These are phyloP conservation scores for Hymenochirus boettgeri DNA, from an alignment of 2,113 vertebrate species.

Conservation along the genomic window DNA sequence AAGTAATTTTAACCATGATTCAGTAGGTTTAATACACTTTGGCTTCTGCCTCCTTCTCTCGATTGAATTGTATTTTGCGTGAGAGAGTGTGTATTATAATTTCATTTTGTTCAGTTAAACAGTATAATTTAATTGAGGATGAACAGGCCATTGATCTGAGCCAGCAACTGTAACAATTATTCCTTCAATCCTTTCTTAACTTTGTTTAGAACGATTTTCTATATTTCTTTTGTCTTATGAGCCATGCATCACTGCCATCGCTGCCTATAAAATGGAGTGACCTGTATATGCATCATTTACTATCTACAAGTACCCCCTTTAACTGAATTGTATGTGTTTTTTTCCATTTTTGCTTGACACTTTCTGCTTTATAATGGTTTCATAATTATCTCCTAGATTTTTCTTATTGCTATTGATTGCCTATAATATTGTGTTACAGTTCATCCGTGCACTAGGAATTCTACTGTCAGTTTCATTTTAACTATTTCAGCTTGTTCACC, in stretches of 20 bases:
- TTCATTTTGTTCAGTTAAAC: conserved; percentile 42
- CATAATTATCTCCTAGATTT: background rate
- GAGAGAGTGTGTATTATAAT: conserved; percentile 30
- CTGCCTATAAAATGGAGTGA: background rate
- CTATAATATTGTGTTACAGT: too few relatives aligned
- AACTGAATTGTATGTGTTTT: background rate
- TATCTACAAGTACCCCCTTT: background rate
- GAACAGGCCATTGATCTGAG: conserved; percentile 40
- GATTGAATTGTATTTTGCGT: conserved; percentile 32
- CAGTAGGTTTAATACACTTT: conserved; percentile 28
- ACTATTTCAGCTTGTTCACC: too few relatives aligned
- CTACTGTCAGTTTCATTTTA: too few relatives aligned
- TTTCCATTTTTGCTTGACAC: background rate
- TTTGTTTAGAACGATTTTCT: conserved; percentile 35
- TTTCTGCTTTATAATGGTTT: background rate
- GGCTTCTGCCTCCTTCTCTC: conserved; percentile 36
- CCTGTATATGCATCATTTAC: background rate
- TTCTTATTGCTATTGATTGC: too few relatives aligned
- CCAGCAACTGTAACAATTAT: conserved; percentile 41
- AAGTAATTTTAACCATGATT: conserved; percentile 30
- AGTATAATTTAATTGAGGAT: conserved; percentile 37
- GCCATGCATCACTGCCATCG: conserved; percentile 17
- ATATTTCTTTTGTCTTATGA: conserved; percentile 38
- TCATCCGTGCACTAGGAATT: too few relatives aligned
- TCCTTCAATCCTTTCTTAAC: conserved; percentile 31